phyloP scores from a whole-genome alignment of 2,113 vertebrate genomes.

The Tenebrosternarchus preto region DNA sequence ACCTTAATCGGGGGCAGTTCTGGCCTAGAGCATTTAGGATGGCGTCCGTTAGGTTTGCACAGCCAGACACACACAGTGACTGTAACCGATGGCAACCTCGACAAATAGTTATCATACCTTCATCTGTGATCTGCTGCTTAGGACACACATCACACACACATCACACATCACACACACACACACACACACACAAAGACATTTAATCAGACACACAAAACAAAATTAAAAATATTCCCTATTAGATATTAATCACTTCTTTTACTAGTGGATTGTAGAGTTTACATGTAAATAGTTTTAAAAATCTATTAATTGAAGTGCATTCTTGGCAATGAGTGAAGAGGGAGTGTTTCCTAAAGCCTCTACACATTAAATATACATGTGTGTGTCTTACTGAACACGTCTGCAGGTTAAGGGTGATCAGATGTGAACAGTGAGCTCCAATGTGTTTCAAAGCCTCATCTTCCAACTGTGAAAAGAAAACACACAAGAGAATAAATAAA shows the following conservation, averaged over 20 bases:
- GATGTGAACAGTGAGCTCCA: conserved; percentile 90
- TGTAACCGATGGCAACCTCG: conserved; percentile 95
- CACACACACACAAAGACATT: background rate
- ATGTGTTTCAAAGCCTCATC: conserved; percentile 97
- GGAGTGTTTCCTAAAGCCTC: no score
- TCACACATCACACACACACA: conserved; percentile 16
- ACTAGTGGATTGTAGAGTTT: no score
- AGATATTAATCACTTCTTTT: no score
- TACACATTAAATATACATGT: background rate
- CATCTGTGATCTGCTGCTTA: conserved; percentile 96
- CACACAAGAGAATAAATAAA: background rate
- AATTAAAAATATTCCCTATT: background rate
- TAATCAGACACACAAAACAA: background rate
- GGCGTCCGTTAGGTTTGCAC: conserved; percentile 96
- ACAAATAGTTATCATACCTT: conserved; percentile 97
- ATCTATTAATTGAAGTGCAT: no score
- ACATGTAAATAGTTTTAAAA: no score
- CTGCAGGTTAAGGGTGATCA: conserved; percentile 95
- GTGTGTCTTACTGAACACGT: conserved; percentile 89
- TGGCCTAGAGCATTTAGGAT: conserved; percentile 95
- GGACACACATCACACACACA: conserved; percentile 15
- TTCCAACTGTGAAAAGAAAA: conserved; percentile 78
- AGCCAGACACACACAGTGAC: conserved; percentile 95
- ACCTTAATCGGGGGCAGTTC: conserved; percentile 96
- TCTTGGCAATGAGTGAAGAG: no score